A percentile compares a stretch with the other conserved stretches of the same genome.
These are phyloP conservation scores for Drosophila neotestacea DNA, from an alignment of 2,888 invertebrate genomes.

Conservation along the genomic window DNA sequence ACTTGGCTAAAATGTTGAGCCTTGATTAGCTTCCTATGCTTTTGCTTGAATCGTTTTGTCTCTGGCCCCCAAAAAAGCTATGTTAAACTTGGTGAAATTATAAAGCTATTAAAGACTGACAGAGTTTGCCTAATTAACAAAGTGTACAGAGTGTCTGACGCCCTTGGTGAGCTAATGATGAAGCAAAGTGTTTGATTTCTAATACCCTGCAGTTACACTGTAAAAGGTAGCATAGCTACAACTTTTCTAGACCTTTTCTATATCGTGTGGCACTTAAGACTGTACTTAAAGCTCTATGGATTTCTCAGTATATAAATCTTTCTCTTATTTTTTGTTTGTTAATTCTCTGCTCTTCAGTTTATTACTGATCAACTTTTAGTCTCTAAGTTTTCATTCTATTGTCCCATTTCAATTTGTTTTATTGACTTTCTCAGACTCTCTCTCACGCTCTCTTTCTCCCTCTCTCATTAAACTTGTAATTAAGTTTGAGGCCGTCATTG, in stretches of 20 bases:
- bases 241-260: neutral
- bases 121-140: slow-evolving; percentile 56
- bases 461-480: slow-evolving; percentile 50
- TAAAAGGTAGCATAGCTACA: no score
- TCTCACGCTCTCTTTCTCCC: neutral
- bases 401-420: slow-evolving; percentile 10
- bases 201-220: slow-evolving; percentile 27
- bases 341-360: neutral
- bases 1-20: slow-evolving; percentile 16
- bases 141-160: slow-evolving; percentile 37
- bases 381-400: neutral
- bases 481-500: slow-evolving; percentile 59
- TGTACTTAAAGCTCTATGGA: no score
- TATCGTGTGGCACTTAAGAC: neutral
- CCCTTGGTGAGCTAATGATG: slow-evolving; percentile 45
- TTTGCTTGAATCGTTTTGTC: slow-evolving; percentile 6
- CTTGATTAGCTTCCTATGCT: slow-evolving; percentile 6
- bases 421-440: slow-evolving; percentile 28
- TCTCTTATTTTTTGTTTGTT: no score
- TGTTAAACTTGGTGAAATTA: slow-evolving; percentile 36
- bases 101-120: slow-evolving; percentile 49
- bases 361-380: slow-evolving; percentile 7
- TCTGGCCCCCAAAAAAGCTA: neutral
- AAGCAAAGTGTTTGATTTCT: slow-evolving; percentile 28
- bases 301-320: no score